Evolutionary conservation across 2,888 invertebrate species (phyloP).

Genomic region (Microctonus aethiopoides): DNA sequence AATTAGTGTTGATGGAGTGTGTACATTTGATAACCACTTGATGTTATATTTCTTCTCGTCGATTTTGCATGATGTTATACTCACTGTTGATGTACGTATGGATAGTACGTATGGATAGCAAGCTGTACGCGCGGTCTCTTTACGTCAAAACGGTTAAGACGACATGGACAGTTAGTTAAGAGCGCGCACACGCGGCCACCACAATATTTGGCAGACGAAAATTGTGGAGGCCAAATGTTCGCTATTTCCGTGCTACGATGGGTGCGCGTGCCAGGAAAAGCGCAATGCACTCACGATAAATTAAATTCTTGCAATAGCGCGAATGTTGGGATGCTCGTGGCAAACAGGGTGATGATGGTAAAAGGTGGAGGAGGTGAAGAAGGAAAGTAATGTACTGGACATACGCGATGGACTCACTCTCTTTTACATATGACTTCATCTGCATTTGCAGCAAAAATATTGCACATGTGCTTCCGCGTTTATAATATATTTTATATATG

Average conservation of each 20-base stretch:
- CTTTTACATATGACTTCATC: conserved; percentile 5
- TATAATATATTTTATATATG: neutral
- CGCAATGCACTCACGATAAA: conserved; percentile 51
- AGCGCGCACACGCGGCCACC: conserved; percentile 13
- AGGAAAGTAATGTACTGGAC: conserved; percentile 1
- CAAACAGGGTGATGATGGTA: neutral
- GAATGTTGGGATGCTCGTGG: neutral
- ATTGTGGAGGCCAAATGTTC: conserved; percentile 39
- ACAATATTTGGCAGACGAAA: conserved; percentile 36
- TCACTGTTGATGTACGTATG: neutral
- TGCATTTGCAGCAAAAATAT: conserved; percentile 3
- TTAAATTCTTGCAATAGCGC: conserved; percentile 47
- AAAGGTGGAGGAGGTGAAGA: conserved; percentile 8
- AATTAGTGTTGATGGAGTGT: neutral
- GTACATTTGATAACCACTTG: neutral
- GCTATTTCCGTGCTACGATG: conserved; percentile 49
- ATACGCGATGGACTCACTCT: neutral
- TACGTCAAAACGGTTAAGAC: conserved; percentile 23
- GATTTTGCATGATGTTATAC: conserved; percentile 6
- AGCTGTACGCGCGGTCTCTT: neutral
- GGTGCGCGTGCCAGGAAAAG: conserved; percentile 51
- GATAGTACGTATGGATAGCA: neutral
- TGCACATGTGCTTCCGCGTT: conserved; percentile 6
- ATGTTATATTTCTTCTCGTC: conserved; percentile 1
- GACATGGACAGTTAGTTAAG: conserved; percentile 11